A percentile compares a stretch with the other conserved stretches of the same genome.
phyloP scores from a whole-genome alignment of 2,797 vertebrate genomes.

The Sitta carolinensis region DNA sequence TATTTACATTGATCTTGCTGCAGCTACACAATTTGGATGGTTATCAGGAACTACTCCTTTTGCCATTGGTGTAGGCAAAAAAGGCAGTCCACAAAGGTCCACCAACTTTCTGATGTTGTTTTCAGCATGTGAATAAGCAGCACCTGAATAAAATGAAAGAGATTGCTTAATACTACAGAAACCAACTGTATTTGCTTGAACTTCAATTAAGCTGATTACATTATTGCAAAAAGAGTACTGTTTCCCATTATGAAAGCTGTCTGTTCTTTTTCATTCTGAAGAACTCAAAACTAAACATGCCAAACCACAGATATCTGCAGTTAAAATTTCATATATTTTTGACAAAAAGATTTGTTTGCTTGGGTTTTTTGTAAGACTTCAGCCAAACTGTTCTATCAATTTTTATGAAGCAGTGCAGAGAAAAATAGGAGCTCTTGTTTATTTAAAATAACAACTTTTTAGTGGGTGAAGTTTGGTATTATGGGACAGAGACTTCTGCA shows the following conservation, averaged over 20 bases:
- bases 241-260: neutral
- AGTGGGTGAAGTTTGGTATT: neutral
- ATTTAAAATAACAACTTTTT: neutral
- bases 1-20: slow-evolving; percentile 90
- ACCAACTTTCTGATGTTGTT: slow-evolving; percentile 82
- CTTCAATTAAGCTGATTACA: neutral
- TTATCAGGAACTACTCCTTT: slow-evolving; percentile 93
- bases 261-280: neutral
- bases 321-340: neutral
- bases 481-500: neutral
- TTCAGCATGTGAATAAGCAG: slow-evolving; percentile 89
- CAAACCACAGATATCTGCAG: neutral
- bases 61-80: slow-evolving; percentile 96
- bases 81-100: slow-evolving; percentile 85
- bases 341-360: neutral
- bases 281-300: neutral
- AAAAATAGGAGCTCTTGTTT: neutral
- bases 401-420: neutral
- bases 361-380: neutral
- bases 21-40: slow-evolving; percentile 90
- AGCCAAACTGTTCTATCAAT: neutral
- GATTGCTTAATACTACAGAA: neutral
- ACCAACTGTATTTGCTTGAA: neutral
- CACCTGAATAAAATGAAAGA: slow-evolving; percentile 78
- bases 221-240: neutral